Conservation (phyloP, 2,113 vertebrate species). For the Kryptolebias marmoratus region DNA sequence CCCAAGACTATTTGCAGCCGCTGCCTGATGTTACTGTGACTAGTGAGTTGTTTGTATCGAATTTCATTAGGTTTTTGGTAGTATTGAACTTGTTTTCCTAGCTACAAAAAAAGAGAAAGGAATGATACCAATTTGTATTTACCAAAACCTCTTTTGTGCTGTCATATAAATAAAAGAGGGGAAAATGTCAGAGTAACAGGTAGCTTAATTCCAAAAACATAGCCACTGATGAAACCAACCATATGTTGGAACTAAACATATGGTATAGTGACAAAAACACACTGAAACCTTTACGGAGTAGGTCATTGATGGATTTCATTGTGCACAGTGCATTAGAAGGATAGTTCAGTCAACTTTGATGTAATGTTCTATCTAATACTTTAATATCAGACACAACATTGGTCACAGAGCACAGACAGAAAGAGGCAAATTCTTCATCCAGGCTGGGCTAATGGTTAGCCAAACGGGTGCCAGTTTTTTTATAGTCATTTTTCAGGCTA, state of each 20-base stretch:
- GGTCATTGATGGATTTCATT: slow-evolving; percentile 9
- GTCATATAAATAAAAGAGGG: background rate
- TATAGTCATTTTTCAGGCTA: too few relatives aligned
- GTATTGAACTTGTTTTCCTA: background rate
- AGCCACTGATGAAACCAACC: background rate
- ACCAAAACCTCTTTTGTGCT: background rate
- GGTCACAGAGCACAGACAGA: too few relatives aligned
- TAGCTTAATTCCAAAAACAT: background rate
- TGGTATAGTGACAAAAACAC: background rate
- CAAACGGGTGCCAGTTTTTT: too few relatives aligned
- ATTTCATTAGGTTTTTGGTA: background rate
- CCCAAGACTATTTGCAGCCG: slow-evolving; percentile 2
- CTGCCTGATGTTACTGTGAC: background rate
- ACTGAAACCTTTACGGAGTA: background rate
- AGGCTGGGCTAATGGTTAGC: too few relatives aligned
- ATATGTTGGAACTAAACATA: background rate
- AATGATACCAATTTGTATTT: background rate
- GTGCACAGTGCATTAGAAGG: background rate
- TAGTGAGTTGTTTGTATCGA: background rate
- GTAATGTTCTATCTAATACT: background rate
- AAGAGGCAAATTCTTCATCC: too few relatives aligned
- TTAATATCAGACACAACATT: too few relatives aligned
- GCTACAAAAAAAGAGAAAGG: background rate
- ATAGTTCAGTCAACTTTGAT: background rate
- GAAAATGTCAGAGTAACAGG: background rate